phyloP scores from a whole-genome alignment of 2,888 invertebrate genomes.

The Isoperla grammatica region DNA sequence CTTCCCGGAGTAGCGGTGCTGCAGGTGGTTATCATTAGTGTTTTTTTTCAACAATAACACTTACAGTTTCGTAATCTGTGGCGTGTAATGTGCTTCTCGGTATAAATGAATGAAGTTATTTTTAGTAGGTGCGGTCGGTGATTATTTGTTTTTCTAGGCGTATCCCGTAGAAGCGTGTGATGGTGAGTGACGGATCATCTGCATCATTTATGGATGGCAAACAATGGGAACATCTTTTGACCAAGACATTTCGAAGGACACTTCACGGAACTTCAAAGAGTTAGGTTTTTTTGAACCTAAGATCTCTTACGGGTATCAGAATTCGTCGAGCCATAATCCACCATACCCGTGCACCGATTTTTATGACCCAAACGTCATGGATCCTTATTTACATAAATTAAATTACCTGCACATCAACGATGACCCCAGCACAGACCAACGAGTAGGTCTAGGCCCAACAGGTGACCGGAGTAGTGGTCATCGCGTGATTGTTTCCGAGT shows the following conservation, averaged over 20 bases:
- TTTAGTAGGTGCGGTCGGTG: no score
- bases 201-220: not conserved
- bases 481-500: conserved; percentile 33
- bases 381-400: conserved; percentile 32
- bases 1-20: no score
- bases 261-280: conserved; percentile 21
- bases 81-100: no score
- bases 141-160: no score
- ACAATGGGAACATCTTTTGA: conserved; percentile 27
- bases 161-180: no score
- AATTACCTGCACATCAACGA: conserved; percentile 30
- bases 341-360: not conserved
- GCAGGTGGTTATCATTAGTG: no score
- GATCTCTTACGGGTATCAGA: conserved; percentile 1
- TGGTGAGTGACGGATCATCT: no score
- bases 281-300: conserved; percentile 20
- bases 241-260: conserved; percentile 23
- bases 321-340: not conserved
- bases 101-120: no score
- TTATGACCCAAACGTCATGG: conserved; percentile 27
- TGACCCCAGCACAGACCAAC: conserved; percentile 18
- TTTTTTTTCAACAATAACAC: no score
- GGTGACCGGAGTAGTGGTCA: conserved; percentile 20
- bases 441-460: no score
- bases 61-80: no score